These are phyloP conservation scores for Vollenhovia emeryi DNA, from an alignment of 1,140 invertebrate genomes.

Conservation along the genomic window DNA sequence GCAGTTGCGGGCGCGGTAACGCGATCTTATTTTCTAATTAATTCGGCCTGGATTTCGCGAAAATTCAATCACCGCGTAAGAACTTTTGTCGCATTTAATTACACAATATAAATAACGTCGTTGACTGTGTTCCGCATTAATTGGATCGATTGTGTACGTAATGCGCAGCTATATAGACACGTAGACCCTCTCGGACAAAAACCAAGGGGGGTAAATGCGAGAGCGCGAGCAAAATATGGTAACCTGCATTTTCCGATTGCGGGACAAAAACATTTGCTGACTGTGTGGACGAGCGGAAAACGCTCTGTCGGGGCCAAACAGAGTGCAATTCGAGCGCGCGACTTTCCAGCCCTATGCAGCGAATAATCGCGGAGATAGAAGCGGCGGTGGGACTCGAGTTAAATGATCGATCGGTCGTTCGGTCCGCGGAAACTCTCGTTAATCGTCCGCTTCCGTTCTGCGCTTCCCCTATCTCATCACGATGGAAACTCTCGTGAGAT, in stretches of 20 bases:
- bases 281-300: constrained; percentile 32
- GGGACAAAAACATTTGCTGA: constrained; percentile 59
- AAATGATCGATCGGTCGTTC: constrained; percentile 68
- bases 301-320: constrained; percentile 19
- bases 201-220: constrained; percentile 38
- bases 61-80: constrained; percentile 17
- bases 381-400: constrained; percentile 12
- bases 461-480: constrained; percentile 42
- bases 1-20: background rate
- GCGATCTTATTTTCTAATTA: constrained; percentile 50
- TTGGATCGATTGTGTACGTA: constrained; percentile 8
- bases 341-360: constrained; percentile 52
- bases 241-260: constrained; percentile 59
- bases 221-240: background rate
- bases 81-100: constrained; percentile 25
- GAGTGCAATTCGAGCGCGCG: constrained; percentile 29
- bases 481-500: constrained; percentile 62
- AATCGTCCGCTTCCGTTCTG: constrained; percentile 74
- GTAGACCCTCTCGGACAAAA: background rate
- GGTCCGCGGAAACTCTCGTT: constrained; percentile 74
- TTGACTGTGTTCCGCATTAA: constrained; percentile 14
- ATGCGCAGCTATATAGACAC: background rate
- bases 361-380: constrained; percentile 61
- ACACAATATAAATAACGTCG: constrained; percentile 13
- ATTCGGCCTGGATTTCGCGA: background rate